phyloP scores from a whole-genome alignment of 2,797 vertebrate genomes.

The Tinamus major region DNA sequence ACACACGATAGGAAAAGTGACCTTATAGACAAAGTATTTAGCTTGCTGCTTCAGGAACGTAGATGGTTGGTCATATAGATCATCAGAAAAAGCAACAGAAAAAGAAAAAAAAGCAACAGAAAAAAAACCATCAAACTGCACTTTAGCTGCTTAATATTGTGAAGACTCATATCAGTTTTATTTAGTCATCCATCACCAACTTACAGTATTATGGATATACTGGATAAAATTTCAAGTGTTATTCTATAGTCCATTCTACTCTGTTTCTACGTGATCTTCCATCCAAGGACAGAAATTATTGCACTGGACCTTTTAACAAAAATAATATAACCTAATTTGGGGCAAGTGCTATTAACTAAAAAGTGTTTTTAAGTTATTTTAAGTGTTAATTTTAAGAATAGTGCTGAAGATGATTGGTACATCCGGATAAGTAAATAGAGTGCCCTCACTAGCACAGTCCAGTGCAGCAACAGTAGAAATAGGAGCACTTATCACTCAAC shows the following conservation, averaged over 20 bases:
- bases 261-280: not conserved
- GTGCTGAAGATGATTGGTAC: not conserved
- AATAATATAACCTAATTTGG: not conserved
- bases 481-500: not conserved
- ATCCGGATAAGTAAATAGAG: not conserved
- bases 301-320: not conserved
- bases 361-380: not conserved
- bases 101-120: not conserved
- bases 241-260: not conserved
- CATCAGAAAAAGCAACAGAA: not conserved
- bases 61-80: not conserved
- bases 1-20: slow-evolving; percentile 46
- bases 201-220: not conserved
- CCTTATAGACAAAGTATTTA: slow-evolving; percentile 44
- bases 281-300: not conserved
- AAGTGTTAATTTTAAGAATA: not conserved
- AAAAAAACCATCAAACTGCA: not conserved
- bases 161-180: not conserved
- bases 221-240: not conserved
- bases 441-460: not conserved
- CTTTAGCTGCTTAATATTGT: not conserved
- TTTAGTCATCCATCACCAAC: not conserved
- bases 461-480: not conserved
- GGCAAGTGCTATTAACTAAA: not conserved
- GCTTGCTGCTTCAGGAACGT: not conserved